Conservation (phyloP, 1,140 invertebrate species). For the Palaemon carinicauda region DNA sequence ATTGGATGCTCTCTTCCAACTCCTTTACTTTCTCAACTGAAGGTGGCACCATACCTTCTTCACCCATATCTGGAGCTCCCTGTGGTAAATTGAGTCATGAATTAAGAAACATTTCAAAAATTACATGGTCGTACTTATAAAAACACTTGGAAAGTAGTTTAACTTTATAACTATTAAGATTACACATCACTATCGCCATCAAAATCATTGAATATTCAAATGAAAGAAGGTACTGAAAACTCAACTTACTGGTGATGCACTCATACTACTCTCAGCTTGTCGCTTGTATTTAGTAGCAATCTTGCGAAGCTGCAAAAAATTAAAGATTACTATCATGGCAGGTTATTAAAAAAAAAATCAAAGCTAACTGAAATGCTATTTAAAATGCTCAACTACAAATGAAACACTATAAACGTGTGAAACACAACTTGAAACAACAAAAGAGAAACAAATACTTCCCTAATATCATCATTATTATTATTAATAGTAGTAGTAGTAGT, state of each 20-base stretch:
- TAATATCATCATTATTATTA: too few species aligned
- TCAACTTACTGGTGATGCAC: background rate
- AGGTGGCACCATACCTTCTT: background rate
- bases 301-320: conserved; percentile 76
- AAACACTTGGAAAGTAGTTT: too few species aligned
- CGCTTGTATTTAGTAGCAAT: conserved; percentile 93
- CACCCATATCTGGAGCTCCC: background rate
- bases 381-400: background rate
- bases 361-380: background rate
- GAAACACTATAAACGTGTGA: background rate
- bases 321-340: background rate
- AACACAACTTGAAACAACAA: background rate
- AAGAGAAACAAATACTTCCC: too few species aligned
- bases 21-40: conserved; percentile 35
- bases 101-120: background rate
- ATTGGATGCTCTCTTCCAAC: conserved; percentile 17
- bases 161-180: too few species aligned
- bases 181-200: too few species aligned
- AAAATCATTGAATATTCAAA: too few species aligned
- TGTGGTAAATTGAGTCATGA: background rate
- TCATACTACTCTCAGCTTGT: conserved; percentile 63
- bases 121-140: too few species aligned
- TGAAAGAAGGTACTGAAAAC: background rate
- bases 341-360: background rate
- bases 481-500: too few species aligned